phyloP scores from a whole-genome alignment of 2,888 invertebrate genomes.

The Antheraea yamamai region DNA sequence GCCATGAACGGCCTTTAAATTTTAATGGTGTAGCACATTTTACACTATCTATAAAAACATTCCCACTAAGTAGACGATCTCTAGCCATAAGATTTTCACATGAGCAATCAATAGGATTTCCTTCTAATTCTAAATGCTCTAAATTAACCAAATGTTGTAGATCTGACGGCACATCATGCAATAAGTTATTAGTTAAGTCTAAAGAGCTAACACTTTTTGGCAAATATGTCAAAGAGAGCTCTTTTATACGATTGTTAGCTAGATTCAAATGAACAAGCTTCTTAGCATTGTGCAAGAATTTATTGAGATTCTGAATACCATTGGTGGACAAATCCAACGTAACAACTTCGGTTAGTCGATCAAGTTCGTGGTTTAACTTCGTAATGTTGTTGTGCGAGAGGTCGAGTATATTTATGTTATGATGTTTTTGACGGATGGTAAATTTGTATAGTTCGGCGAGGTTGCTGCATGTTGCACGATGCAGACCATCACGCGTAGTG shows the following conservation, averaged over 20 bases:
- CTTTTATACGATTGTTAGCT: constrained; percentile 83
- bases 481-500: constrained; percentile 85
- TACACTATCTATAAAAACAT: constrained; percentile 80
- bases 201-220: constrained; percentile 83
- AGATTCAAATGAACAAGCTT: constrained; percentile 83
- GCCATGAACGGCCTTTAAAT: constrained; percentile 78
- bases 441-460: constrained; percentile 90
- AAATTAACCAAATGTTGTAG: constrained; percentile 79
- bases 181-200: constrained; percentile 84
- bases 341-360: constrained; percentile 82
- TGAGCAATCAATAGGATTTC: constrained; percentile 87
- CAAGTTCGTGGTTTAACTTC: constrained; percentile 80
- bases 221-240: constrained; percentile 77
- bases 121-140: constrained; percentile 84
- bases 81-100: constrained; percentile 85
- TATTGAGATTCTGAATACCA: constrained; percentile 80
- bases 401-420: constrained; percentile 82
- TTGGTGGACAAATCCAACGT: constrained; percentile 85
- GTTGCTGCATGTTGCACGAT: constrained; percentile 84
- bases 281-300: constrained; percentile 80
- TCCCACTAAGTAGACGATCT: constrained; percentile 80
- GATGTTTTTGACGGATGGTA: constrained; percentile 73
- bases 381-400: constrained; percentile 84
- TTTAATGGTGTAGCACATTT: constrained; percentile 80
- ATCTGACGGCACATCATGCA: constrained; percentile 83